Evolutionary conservation across 2,113 vertebrate species (phyloP), one percentile per base, ranked within the genome.

Genomic region (Melanerpes aurifrons): DNA sequence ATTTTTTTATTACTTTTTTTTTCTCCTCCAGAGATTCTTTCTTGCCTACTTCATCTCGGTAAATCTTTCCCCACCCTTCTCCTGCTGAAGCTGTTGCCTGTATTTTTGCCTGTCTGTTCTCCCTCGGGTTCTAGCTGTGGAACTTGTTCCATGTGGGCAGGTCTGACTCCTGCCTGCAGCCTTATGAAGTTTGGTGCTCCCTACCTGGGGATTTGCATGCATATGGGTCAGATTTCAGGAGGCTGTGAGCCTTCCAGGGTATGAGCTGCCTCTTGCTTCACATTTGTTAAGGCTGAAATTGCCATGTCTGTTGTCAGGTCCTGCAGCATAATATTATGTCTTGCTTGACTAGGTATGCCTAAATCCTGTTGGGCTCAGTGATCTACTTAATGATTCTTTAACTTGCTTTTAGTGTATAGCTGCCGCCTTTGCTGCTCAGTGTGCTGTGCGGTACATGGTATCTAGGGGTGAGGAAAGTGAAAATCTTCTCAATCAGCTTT

Each of bases 21-120:
- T 68, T 67, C 32, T 95, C 13, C 15, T 67, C 54, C 73, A 63
- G 80, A 91, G 93, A 87, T 94, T 94, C 87, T 71, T 96, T 94
- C 31, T 21, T 75, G 71, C 69, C 82, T 96, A 75, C 72, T 91
- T 95, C 82, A 87, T 50, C 82, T 62, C 54, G 12, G 47, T 5
- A 47, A 32, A 69, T 20, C 35, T 69, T 71, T 91, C 85, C 87
- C 79, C 86, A 59, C 73, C 85, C 62, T 79, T 37, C 62, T 56
- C 35, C 6, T 69, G 2, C 19, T 15, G 9, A 25, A 37, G 50
- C 3, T 8, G 14, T 14, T 84, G 82, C 56, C 67, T 78, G 70
- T 20, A 4, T 72, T 88, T 54, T 10, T 63, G 77, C 63, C 63
- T 59, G 57, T 10, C 45, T 91, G 74, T 18, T 57, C 53, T 85